Conservation (phyloP, 2,797 vertebrate genomes). For the Okamejei kenojei region DNA sequence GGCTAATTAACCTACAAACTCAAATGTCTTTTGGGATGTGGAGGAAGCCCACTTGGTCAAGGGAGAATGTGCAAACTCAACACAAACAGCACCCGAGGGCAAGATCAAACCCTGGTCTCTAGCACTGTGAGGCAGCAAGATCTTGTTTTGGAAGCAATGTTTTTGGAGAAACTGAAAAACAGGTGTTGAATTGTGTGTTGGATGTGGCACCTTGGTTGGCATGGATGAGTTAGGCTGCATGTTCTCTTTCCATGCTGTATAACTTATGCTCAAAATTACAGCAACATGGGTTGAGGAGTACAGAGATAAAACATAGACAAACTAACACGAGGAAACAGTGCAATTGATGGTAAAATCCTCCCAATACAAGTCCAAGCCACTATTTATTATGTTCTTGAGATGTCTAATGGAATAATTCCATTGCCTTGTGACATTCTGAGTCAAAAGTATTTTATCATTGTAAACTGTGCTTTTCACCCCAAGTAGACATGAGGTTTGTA, state of each 20-base stretch:
- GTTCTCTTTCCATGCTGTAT: too few relatives aligned
- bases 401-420: background rate
- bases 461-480: too few relatives aligned
- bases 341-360: background rate
- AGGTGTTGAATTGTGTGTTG: background rate
- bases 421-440: background rate
- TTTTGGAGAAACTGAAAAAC: background rate
- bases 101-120: background rate
- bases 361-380: background rate
- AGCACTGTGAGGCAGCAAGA: background rate
- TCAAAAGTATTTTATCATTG: too few relatives aligned
- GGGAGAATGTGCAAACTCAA: too few relatives aligned
- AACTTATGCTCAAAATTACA: too few relatives aligned
- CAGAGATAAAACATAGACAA: background rate
- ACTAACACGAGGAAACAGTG: background rate
- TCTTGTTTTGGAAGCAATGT: background rate
- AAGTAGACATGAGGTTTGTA: too few relatives aligned
- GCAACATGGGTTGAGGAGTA: background rate
- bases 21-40: too few relatives aligned
- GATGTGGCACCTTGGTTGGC: too few relatives aligned
- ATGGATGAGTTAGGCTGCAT: too few relatives aligned
- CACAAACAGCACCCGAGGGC: too few relatives aligned
- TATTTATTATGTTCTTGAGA: background rate
- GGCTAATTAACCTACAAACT: too few relatives aligned
- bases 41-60: too few relatives aligned